Conservation (phyloP, 2,888 invertebrate species). For the Drosophila vallismaia region DNA sequence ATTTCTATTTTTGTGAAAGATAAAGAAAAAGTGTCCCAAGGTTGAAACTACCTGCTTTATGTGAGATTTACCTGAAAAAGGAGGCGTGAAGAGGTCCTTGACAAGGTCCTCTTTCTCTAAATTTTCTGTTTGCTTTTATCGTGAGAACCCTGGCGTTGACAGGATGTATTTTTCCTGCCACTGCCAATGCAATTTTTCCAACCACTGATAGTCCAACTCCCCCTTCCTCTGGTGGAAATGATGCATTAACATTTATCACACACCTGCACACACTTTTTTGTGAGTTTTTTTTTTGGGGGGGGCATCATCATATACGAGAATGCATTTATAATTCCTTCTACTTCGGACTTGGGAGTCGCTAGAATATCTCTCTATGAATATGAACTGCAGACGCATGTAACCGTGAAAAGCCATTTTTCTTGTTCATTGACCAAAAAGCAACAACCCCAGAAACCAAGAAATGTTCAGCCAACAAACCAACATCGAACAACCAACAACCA, state of each 20-base stretch:
- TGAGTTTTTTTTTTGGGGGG: slow-evolving; percentile 9
- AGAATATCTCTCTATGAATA: slow-evolving; percentile 29
- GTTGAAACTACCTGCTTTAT: slow-evolving; percentile 11
- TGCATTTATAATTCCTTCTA: slow-evolving; percentile 12
- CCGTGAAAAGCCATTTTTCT: slow-evolving; percentile 78
- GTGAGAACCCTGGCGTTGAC: slow-evolving; percentile 29
- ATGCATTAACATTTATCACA: slow-evolving; percentile 23
- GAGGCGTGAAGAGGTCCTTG: slow-evolving; percentile 23
- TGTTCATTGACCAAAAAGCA: slow-evolving; percentile 77
- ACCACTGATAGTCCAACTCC: no score
- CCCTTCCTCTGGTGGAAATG: neutral
- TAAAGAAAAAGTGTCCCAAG: slow-evolving; percentile 10
- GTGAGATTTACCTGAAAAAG: slow-evolving; percentile 15
- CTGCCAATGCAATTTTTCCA: slow-evolving; percentile 23
- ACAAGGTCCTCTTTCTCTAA: slow-evolving; percentile 22
- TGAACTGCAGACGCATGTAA: slow-evolving; percentile 69
- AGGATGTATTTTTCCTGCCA: slow-evolving; percentile 26
- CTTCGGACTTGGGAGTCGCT: slow-evolving; percentile 13
- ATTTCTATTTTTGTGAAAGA: slow-evolving; percentile 11
- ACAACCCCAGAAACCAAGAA: slow-evolving; percentile 11
- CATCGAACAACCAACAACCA: slow-evolving; percentile 11
- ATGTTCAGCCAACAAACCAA: slow-evolving; percentile 15
- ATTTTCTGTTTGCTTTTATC: slow-evolving; percentile 12
- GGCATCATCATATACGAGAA: neutral
- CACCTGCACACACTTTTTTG: slow-evolving; percentile 26